Conservation (phyloP, 2,888 invertebrate genomes). For the Acleris laterana region DNA sequence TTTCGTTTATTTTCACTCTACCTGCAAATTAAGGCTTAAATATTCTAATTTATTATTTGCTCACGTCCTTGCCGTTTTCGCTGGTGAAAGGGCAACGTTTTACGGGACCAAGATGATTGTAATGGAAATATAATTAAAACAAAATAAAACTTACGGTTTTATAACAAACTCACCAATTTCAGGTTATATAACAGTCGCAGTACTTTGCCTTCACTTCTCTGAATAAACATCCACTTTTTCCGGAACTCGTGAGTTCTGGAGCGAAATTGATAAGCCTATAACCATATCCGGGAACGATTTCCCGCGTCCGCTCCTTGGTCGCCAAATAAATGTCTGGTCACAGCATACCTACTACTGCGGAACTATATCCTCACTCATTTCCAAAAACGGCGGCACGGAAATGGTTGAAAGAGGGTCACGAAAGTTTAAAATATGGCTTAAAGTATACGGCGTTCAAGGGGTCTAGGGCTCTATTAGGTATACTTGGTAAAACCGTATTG, state of each 20-base stretch:
- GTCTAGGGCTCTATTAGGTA: too few relatives aligned
- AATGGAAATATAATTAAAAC: not conserved
- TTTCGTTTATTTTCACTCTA: conserved; percentile 61
- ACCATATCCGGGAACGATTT: conserved; percentile 24
- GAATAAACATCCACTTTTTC: conserved; percentile 10
- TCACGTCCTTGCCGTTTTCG: conserved; percentile 43
- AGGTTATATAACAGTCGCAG: too few relatives aligned
- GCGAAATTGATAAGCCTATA: conserved; percentile 25
- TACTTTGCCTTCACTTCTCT: not conserved
- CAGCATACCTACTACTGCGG: not conserved
- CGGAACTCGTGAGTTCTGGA: conserved; percentile 2
- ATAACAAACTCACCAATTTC: not conserved
- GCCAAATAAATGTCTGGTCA: conserved; percentile 20
- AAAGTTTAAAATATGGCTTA: too few relatives aligned
- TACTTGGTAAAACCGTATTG: too few relatives aligned
- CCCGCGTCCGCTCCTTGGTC: conserved; percentile 4
- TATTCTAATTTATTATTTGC: conserved; percentile 58
- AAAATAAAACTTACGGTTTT: not conserved
- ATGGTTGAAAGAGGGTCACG: too few relatives aligned
- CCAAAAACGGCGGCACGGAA: not conserved
- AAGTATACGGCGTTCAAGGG: too few relatives aligned
- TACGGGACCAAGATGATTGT: conserved; percentile 19
- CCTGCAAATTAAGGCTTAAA: conserved; percentile 57
- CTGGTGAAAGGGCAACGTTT: conserved; percentile 31
- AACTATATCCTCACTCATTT: not conserved